Evolutionary conservation across 2,888 invertebrate genomes (phyloP).

Genomic region (Stratiomys singularior): DNA sequence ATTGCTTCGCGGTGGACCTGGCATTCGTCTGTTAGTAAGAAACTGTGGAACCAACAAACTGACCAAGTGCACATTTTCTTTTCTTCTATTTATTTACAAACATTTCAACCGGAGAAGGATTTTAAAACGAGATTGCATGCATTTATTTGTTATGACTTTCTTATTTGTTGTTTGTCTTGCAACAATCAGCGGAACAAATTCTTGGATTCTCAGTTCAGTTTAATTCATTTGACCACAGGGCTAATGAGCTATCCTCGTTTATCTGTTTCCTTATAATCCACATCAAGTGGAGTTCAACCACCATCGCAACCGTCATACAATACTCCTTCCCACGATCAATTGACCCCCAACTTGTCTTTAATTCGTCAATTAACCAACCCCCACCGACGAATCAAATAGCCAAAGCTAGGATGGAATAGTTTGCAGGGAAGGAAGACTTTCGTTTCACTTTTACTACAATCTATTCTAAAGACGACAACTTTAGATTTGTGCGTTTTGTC

Average conservation of each 20-base stretch:
- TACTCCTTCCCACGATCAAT: constrained; percentile 40
- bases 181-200: neutral
- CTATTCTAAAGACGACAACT: neutral
- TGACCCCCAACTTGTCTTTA: constrained; percentile 37
- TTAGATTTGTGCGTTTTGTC: neutral
- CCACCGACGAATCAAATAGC: neutral
- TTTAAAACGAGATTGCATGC: neutral
- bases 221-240: no score
- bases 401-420: neutral
- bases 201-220: neutral
- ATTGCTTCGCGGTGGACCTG: neutral
- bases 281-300: neutral
- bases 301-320: neutral
- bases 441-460: neutral
- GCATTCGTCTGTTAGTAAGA: no score
- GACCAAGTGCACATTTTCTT: neutral
- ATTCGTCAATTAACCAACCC: constrained; percentile 38
- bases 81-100: constrained; percentile 15
- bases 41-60: neutral
- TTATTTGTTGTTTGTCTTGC: neutral
- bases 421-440: neutral
- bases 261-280: neutral
- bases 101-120: constrained; percentile 3
- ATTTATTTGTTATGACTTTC: constrained; percentile 1
- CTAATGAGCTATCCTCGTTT: no score